Conservation (phyloP, 1,140 invertebrate genomes). For the Lucilia cuprina region DNA sequence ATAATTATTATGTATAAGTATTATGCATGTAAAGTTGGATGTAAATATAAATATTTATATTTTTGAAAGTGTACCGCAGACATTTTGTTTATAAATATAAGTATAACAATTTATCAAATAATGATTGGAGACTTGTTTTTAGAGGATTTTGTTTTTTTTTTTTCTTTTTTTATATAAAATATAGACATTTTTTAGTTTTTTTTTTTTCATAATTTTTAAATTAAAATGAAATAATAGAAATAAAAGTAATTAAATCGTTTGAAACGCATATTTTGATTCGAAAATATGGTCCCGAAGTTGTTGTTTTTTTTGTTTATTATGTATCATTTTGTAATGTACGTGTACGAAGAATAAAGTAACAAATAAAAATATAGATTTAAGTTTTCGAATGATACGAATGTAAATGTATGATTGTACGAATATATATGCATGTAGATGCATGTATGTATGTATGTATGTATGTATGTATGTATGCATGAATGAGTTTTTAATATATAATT, state of each 20-base stretch:
- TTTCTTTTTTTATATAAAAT: neutral
- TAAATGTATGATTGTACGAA: neutral
- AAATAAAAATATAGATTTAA: neutral
- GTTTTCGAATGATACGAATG: neutral
- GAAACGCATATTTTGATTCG: constrained; percentile 63
- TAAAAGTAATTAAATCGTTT: constrained; percentile 39
- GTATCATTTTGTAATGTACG: too few species aligned
- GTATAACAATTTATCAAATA: constrained; percentile 35
- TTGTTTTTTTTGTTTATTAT: neutral
- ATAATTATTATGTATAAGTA: neutral
- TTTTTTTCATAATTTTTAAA: neutral
- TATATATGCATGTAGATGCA: neutral
- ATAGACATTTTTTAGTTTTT: neutral
- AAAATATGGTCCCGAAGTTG: constrained; percentile 59
- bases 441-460: too few species aligned
- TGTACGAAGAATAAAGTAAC: neutral
- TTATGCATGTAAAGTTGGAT: constrained; percentile 9
- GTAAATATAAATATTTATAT: constrained; percentile 10
- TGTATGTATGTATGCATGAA: neutral
- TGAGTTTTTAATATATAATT: too few species aligned
- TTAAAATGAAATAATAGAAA: neutral
- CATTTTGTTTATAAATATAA: constrained; percentile 19
- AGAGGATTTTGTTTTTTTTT: neutral
- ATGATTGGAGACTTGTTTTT: constrained; percentile 25
- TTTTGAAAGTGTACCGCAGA: constrained; percentile 19